Conservation (phyloP, 2,113 vertebrate species). For the Tylochromis polylepis region DNA sequence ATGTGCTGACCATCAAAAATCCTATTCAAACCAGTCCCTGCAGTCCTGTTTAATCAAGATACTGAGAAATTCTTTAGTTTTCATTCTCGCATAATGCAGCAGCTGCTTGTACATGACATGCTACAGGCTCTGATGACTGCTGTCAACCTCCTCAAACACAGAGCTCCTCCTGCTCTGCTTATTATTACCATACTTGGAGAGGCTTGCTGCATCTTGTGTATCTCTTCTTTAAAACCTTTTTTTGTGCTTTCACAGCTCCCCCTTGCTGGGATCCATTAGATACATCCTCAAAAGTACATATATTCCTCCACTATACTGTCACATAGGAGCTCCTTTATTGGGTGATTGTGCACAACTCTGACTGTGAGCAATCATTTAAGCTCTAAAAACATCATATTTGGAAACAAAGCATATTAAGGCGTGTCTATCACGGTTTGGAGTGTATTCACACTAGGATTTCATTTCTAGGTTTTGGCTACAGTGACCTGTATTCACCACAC, state of each 20-base stretch:
- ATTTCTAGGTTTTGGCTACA: not conserved
- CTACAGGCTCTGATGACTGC: not conserved
- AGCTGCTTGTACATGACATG: not conserved
- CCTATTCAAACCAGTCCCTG: not conserved
- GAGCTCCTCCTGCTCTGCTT: not conserved
- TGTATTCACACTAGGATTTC: not conserved
- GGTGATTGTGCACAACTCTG: not conserved
- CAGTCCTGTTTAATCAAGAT: not conserved
- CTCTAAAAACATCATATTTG: not conserved
- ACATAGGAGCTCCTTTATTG: not conserved
- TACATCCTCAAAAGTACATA: not conserved
- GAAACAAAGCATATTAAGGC: not conserved
- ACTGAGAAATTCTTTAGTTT: not conserved
- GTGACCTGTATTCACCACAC: not conserved
- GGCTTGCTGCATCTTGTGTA: not conserved
- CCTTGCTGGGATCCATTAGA: not conserved
- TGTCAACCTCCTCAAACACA: not conserved
- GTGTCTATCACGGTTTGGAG: not conserved
- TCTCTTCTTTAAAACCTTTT: not conserved
- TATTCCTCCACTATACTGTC: not conserved
- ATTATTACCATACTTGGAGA: not conserved
- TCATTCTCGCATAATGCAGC: not conserved
- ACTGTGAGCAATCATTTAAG: not conserved
- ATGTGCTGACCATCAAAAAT: not conserved
- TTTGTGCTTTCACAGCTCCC: not conserved